phyloP scores from a whole-genome alignment of 2,888 invertebrate species.

The Acholoe squamosa region DNA sequence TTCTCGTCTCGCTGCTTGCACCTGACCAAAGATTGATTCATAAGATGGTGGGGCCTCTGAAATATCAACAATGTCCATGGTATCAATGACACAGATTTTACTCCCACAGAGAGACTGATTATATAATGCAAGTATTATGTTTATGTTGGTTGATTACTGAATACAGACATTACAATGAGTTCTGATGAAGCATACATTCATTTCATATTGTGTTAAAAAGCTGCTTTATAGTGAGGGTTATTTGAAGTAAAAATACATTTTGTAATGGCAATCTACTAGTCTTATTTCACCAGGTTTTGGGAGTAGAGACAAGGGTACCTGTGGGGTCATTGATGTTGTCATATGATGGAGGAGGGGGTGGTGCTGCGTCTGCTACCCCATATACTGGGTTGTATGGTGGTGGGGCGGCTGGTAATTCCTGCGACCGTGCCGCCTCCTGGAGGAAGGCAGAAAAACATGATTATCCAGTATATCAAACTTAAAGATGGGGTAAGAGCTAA shows the following conservation, averaged over 20 bases:
- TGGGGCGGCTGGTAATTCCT: constrained; percentile 33
- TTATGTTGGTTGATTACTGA: background rate
- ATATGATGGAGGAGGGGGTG: constrained; percentile 27
- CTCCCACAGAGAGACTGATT: too few relatives aligned
- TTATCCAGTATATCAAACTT: too few relatives aligned
- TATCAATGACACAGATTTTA: too few relatives aligned
- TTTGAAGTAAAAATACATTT: too few relatives aligned
- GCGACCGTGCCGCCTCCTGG: background rate
- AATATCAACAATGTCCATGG: constrained; percentile 38
- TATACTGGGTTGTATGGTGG: constrained; percentile 64
- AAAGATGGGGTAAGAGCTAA: too few relatives aligned
- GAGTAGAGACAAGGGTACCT: constrained; percentile 1
- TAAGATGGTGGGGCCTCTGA: constrained; percentile 87
- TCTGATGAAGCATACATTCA: too few relatives aligned
- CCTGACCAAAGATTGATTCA: constrained; percentile 87
- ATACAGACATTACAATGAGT: background rate
- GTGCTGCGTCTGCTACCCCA: constrained; percentile 39
- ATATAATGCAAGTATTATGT: too few relatives aligned
- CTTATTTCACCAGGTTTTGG: too few relatives aligned
- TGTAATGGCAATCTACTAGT: too few relatives aligned
- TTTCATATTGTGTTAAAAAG: too few relatives aligned
- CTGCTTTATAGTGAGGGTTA: too few relatives aligned
- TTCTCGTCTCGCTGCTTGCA: constrained; percentile 86
- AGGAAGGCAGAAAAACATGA: background rate
- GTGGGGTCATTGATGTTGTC: constrained; percentile 44